Base-by-base conservation (phyloP, 2,113 vertebrate genomes). In the Oxyura jamaicensis region DNA sequence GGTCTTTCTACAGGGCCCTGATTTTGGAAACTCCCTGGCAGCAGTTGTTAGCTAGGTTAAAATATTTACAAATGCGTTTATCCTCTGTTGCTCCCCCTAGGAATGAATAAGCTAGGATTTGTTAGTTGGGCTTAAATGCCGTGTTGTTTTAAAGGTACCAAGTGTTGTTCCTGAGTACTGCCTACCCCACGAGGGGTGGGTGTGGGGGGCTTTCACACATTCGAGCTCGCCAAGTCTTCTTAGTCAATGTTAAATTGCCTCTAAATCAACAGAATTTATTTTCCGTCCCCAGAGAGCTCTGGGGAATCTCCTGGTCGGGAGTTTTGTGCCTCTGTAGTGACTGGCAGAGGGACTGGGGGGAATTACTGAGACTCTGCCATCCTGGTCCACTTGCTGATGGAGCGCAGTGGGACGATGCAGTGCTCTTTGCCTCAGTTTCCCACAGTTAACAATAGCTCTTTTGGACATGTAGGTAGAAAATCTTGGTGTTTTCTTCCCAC, bases 21-120 rank as follows among this genome's bases (percentile, higher is more conserved):
- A 83, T 90, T 96, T 95, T 94, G 92, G 85, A 96, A 97, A 95
- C 72, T 91, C 96, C 94, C 93, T 95, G 86, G 91, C 87, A 93
- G 95, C 85, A 67, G 83, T 88, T 86, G 77, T 93, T 95, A 96
- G 95, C 83, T 83, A 65, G 63, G 91, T 87, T 96, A 79, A 95
- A 97, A 96, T 96, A 96, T 96, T 95, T 96, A 93, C 91, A 92
- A 95, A 95, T 92, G 83, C 1, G 0, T 83, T 2, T 84, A 82
- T 89, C 88, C 89, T 81, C 71, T 92, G 53, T 50, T 79, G 83
- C 60, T 94, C 80, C 65, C 2, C 0, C 90, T 93, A 88, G 89
- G 88, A 95, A 90, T 72, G 85, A 96, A 88, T 86, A 94, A 95
- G 60, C 87, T 86, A 89, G 83, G 94, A 90, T 97, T 91, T 95